These are phyloP conservation scores for Syngnathus floridae DNA, from an alignment of 2,113 vertebrate genomes.

Conservation along the genomic window DNA sequence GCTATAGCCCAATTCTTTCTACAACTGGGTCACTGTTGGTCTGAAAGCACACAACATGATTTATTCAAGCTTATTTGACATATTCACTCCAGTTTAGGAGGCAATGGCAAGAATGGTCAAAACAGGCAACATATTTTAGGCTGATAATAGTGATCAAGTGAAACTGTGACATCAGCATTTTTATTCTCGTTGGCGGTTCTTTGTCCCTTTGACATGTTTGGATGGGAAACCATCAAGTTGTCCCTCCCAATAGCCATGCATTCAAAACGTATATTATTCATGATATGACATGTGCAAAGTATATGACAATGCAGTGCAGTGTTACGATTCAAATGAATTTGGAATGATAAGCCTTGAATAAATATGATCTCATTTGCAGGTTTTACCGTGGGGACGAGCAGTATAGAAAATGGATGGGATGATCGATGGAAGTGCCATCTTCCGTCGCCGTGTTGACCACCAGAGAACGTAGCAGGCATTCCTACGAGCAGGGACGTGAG, in stretches of 20 bases:
- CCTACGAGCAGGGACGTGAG: neutral
- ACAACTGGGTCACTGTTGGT: constrained; percentile 33
- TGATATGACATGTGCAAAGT: neutral
- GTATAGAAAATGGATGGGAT: no score
- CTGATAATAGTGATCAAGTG: constrained; percentile 67
- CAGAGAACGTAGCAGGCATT: constrained; percentile 82
- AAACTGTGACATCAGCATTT: neutral
- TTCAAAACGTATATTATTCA: no score
- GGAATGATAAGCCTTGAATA: neutral
- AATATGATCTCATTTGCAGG: neutral
- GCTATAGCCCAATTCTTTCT: constrained; percentile 4
- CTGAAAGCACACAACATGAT: constrained; percentile 16
- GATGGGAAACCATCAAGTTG: no score
- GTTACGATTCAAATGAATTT: neutral
- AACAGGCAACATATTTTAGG: constrained; percentile 79
- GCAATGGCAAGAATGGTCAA: constrained; percentile 88
- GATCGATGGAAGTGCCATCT: neutral
- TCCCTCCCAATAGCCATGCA: no score
- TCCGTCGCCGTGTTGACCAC: constrained; percentile 75
- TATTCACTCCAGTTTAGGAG: constrained; percentile 68
- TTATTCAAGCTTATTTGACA: constrained; percentile 30
- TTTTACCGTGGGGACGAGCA: no score
- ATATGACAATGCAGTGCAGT: neutral
- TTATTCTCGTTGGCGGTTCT: neutral
- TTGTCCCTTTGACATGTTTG: neutral